These are phyloP conservation scores for Atherinomorus stipes DNA, from an alignment of 2,113 vertebrate genomes.

Conservation along the genomic window DNA sequence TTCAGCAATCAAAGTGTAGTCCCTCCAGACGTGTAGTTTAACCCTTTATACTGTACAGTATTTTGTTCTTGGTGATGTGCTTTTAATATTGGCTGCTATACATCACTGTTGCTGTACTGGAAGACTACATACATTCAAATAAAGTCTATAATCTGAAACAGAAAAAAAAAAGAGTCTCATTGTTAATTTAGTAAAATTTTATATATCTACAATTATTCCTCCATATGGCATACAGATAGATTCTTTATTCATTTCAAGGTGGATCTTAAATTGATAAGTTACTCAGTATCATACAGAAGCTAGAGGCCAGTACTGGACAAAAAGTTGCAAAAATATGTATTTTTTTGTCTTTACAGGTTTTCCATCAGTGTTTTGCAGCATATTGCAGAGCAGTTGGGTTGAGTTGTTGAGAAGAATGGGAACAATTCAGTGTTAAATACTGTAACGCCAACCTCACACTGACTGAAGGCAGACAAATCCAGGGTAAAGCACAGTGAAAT, in stretches of 20 bases:
- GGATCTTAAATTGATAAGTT: conserved; percentile 80
- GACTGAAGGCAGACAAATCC: conserved; percentile 20
- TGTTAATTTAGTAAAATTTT: conserved; percentile 76
- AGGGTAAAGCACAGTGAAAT: conserved; percentile 16
- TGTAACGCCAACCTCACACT: background rate
- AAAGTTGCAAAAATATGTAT: conserved; percentile 80
- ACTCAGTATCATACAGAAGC: conserved; percentile 80
- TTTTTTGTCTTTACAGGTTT: conserved; percentile 58
- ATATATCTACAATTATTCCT: conserved; percentile 75
- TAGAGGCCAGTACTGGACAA: conserved; percentile 71
- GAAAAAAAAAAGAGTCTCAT: background rate
- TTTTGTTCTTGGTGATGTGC: too few relatives aligned
- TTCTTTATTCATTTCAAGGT: conserved; percentile 74
- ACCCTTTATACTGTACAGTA: too few relatives aligned
- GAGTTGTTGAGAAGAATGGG: conserved; percentile 1
- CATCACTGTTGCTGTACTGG: background rate
- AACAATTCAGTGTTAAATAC: conserved; percentile 25
- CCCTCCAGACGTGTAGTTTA: too few relatives aligned
- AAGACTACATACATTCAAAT: background rate
- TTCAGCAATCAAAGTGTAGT: too few relatives aligned
- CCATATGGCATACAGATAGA: conserved; percentile 69
- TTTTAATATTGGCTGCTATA: background rate
- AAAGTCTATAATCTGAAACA: background rate
- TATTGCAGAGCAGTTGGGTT: conserved; percentile 64
- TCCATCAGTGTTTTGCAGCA: conserved; percentile 76